phyloP scores from a whole-genome alignment of 1,140 invertebrate species.

The Drosophila nigromelanica region DNA sequence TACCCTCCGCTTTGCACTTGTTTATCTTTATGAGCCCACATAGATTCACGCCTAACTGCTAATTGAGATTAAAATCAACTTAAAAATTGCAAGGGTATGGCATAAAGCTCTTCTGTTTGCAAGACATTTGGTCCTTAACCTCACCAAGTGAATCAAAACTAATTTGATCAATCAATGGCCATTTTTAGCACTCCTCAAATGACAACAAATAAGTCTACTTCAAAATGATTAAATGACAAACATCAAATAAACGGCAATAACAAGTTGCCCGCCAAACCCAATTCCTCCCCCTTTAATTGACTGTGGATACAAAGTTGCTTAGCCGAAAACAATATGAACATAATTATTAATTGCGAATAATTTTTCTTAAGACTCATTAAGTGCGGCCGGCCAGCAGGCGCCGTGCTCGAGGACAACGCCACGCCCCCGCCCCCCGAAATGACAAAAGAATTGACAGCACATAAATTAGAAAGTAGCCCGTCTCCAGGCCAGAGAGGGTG shows the following conservation, averaged over 20 bases:
- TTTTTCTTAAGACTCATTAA: slow-evolving; percentile 82
- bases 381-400: slow-evolving; percentile 63
- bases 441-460: slow-evolving; percentile 75
- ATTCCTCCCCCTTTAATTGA: slow-evolving; percentile 24
- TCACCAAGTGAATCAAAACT: not conserved
- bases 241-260: slow-evolving; percentile 76
- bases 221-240: slow-evolving; percentile 72
- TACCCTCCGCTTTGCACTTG: not conserved
- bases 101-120: not conserved
- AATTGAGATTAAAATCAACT: not conserved
- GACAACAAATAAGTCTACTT: slow-evolving; percentile 68
- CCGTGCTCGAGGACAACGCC: slow-evolving; percentile 27
- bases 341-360: slow-evolving; percentile 82
- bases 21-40: not conserved
- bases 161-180: slow-evolving; percentile 17
- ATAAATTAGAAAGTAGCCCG: slow-evolving; percentile 70
- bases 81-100: not conserved
- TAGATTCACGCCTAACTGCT: not conserved
- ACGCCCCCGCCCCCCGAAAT: slow-evolving; percentile 16
- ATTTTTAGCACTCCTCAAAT: slow-evolving; percentile 27
- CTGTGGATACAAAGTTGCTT: slow-evolving; percentile 23
- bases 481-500: slow-evolving; percentile 15
- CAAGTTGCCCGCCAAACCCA: slow-evolving; percentile 34
- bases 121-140: not conserved
- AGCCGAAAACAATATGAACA: slow-evolving; percentile 70